Base-by-base conservation (phyloP, 2,797 vertebrate species). In the Ficedula albicollis region DNA sequence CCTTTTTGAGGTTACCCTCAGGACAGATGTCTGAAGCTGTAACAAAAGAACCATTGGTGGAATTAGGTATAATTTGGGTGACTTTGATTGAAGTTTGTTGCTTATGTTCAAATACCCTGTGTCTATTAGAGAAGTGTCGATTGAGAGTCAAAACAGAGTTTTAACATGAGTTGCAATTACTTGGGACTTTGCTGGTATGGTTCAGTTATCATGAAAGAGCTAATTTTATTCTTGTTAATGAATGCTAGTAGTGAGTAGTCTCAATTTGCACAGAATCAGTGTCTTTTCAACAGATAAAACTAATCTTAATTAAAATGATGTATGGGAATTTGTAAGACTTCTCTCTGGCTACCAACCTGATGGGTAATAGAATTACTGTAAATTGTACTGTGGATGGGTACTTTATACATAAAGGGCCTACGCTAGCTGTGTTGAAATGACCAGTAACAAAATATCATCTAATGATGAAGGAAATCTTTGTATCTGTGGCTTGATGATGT, bases 231-330 rank as follows among this genome's bases (percentile, higher is more conserved):
- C 56, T 49, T 56, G 27, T 74, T 93, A 85, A 92, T 89, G 78
- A 89, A 36, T 83, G 34, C 21, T 83, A 54, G 32, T 83, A 77
- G 75, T 38, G 21, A 54, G 30, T 87, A 72, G 69, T 95, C 68
- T 77, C 60, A 60, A 15, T 92, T 89, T 95, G 78, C 56, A 58
- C 85, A 68, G 68, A 92, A 89, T 92, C 49, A 9, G 60, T 70
- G 60, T 95, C 49, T 76, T 91, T 91, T 89, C 56, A 74, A 67
- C 41, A 83, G 93, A 85, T 87, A 80, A 85, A 90, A 74, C 27
- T 85, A 80, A 93, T 89, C 64, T 77, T 94, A 89, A 91, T 96
- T 93, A 74, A 84, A 87, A 64, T 63, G 13, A 56, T 0, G 0
- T 83, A 21, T 39, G 78, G 82, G 87, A 93, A 81, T 94, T 95